phyloP scores from a whole-genome alignment of 2,113 vertebrate species.

The Rousettus leschenaultii region DNA sequence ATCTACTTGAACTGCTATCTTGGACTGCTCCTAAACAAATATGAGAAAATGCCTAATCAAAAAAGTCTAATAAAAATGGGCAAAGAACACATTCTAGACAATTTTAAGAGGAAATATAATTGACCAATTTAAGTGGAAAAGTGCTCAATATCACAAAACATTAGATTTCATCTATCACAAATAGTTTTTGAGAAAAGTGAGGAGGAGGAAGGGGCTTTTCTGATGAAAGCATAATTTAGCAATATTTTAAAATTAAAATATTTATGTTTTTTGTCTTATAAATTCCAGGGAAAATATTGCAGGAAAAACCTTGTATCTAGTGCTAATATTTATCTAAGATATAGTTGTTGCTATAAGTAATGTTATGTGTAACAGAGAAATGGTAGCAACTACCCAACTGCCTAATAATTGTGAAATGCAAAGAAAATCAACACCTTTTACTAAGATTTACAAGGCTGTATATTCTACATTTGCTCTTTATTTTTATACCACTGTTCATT shows the following conservation, averaged over 20 bases:
- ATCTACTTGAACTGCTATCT: neutral
- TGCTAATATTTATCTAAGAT: neutral
- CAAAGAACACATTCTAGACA: neutral
- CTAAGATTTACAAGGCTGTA: neutral
- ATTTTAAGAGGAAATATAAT: neutral
- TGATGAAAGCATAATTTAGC: neutral
- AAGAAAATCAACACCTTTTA: neutral
- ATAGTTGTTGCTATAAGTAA: neutral
- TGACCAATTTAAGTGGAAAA: neutral
- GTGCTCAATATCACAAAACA: neutral
- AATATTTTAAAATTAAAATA: neutral
- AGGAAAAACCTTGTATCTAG: neutral
- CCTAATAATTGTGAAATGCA: neutral
- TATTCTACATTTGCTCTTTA: neutral
- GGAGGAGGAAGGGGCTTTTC: neutral
- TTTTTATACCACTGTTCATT: neutral
- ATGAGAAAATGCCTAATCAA: neutral
- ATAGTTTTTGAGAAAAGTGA: neutral
- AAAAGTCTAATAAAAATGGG: neutral
- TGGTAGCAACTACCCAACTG: neutral
- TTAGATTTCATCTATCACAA: neutral
- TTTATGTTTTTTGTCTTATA: neutral
- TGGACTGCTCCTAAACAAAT: neutral
- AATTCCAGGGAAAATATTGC: neutral
- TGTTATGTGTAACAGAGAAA: neutral